phyloP scores from a whole-genome alignment of 2,888 invertebrate genomes.

The Patella depressa region DNA sequence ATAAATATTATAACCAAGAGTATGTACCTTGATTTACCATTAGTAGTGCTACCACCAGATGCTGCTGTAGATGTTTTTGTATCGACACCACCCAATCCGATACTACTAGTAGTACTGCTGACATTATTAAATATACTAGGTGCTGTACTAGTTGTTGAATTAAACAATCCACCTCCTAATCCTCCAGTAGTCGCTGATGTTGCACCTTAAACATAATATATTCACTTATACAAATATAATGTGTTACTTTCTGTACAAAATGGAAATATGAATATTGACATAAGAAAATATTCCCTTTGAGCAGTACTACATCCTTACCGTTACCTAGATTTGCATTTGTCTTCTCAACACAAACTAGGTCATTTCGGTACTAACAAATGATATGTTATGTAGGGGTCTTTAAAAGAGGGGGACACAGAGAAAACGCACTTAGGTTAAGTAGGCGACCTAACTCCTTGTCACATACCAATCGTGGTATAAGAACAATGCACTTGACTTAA shows the following conservation, averaged over 20 bases:
- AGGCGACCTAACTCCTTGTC: too few species aligned
- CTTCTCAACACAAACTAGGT: not conserved
- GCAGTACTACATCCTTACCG: not conserved
- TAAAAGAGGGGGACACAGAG: too few species aligned
- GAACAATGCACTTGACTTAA: too few species aligned
- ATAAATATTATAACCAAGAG: too few species aligned
- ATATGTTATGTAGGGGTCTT: too few species aligned
- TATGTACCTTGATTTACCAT: not conserved
- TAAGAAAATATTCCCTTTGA: not conserved
- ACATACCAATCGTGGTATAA: too few species aligned
- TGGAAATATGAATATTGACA: not conserved
- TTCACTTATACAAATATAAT: not conserved
- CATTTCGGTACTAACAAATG: too few species aligned
- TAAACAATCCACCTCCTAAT: conserved; percentile 25
- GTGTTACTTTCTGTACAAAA: not conserved
- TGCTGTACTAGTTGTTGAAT: conserved; percentile 31
- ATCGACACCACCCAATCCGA: conserved; percentile 82
- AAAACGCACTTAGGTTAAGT: too few species aligned
- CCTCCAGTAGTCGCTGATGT: conserved; percentile 34
- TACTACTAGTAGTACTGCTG: conserved; percentile 69
- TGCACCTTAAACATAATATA: conserved; percentile 15
- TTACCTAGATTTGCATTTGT: conserved; percentile 8
- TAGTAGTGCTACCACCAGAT: conserved; percentile 20
- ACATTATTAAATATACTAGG: conserved; percentile 59
- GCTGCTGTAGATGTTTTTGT: conserved; percentile 56